phyloP scores from a whole-genome alignment of 2,888 invertebrate genomes.

The Tetrapedia diversipes region DNA sequence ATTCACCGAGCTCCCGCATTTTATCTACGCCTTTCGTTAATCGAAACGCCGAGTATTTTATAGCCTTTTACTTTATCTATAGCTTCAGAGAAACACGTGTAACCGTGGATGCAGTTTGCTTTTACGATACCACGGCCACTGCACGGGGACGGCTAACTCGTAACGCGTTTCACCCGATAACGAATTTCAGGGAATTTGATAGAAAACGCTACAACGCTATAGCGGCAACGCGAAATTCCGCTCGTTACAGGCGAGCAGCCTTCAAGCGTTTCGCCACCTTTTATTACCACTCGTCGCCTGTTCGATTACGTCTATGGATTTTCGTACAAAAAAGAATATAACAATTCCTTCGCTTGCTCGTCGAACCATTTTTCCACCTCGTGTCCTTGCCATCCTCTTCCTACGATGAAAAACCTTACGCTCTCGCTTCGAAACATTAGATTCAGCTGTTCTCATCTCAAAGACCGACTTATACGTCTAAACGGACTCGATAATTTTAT shows the following conservation, averaged over 20 bases:
- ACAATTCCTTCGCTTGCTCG: slow-evolving; percentile 8
- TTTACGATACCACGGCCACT: slow-evolving; percentile 46
- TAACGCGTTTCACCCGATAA: slow-evolving; percentile 43
- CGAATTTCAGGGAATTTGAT: slow-evolving; percentile 32
- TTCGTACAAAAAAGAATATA: slow-evolving; percentile 9
- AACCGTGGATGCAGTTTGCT: slow-evolving; percentile 50
- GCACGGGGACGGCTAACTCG: slow-evolving; percentile 19
- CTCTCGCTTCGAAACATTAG: slow-evolving; percentile 56
- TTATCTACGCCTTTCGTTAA: slow-evolving; percentile 61
- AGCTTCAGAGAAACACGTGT: slow-evolving; percentile 60
- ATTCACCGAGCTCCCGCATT: slow-evolving; percentile 48
- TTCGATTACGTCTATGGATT: neutral
- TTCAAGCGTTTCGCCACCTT: neutral
- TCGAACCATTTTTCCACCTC: neutral
- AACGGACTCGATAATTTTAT: slow-evolving; percentile 78
- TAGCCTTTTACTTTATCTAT: slow-evolving; percentile 58
- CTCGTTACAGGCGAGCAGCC: too few relatives aligned
- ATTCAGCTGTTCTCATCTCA: slow-evolving; percentile 66
- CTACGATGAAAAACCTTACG: slow-evolving; percentile 37
- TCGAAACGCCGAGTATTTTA: slow-evolving; percentile 58
- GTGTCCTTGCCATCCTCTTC: slow-evolving; percentile 33
- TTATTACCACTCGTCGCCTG: neutral
- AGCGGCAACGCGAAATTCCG: slow-evolving; percentile 1
- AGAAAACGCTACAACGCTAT: slow-evolving; percentile 7
- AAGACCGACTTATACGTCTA: slow-evolving; percentile 75